A percentile compares a stretch with the other conserved stretches of the same genome.
Evolutionary conservation across 92 coral and sea anemone species (phyloP).

Genomic region (Hydrozoanthus gracilis): DNA sequence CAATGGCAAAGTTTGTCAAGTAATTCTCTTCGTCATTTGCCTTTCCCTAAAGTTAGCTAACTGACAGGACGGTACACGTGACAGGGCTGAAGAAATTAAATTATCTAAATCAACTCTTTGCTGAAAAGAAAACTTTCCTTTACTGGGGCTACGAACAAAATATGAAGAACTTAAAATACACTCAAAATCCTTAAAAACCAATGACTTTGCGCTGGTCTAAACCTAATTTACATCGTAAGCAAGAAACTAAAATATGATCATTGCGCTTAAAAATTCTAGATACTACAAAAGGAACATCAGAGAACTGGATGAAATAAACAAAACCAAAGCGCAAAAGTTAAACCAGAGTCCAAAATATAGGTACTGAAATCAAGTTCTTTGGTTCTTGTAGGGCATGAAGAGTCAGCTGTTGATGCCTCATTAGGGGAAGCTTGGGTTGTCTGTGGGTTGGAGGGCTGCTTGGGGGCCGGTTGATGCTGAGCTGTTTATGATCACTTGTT

Average conservation of each 20-base stretch:
- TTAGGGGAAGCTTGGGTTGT: neutral
- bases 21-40: conserved; percentile 51
- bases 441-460: neutral
- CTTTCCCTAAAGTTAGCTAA: conserved; percentile 19
- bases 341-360: conserved; percentile 12
- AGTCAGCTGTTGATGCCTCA: conserved; percentile 2
- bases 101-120: neutral
- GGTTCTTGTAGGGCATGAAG: neutral
- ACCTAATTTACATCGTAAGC: conserved; percentile 5
- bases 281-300: conserved; percentile 17
- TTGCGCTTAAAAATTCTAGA: conserved; percentile 25
- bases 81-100: neutral
- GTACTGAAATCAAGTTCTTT: conserved; percentile 18
- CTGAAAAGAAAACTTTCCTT: neutral
- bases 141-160: conserved; percentile 5
- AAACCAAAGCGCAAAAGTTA: conserved; percentile 17
- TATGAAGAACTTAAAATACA: conserved; percentile 1
- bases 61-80: neutral
- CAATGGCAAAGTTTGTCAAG: conserved; percentile 51
- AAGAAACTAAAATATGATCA: conserved; percentile 13
- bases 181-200: conserved; percentile 8
- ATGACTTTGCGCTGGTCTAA: neutral
- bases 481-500: neutral
- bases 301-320: conserved; percentile 15
- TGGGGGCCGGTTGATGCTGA: neutral